These are phyloP conservation scores for Monochamus saltuarius DNA, from an alignment of 1,140 invertebrate genomes.

Conservation along the genomic window DNA sequence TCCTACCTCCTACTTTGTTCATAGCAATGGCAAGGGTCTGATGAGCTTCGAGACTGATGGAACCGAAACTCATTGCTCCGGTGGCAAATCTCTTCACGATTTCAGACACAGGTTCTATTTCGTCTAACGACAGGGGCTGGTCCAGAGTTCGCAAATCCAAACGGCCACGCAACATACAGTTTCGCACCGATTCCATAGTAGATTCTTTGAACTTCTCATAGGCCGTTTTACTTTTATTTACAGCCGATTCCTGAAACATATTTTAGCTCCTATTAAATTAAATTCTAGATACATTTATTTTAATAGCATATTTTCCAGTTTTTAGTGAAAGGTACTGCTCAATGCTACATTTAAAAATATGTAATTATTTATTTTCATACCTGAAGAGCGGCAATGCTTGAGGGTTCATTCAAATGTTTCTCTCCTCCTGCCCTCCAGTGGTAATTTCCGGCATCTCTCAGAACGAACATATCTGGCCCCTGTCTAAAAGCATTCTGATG, in stretches of 20 bases:
- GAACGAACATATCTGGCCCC: conserved; percentile 73
- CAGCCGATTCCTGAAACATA: conserved; percentile 67
- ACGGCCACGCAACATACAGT: conserved; percentile 91
- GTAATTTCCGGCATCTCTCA: conserved; percentile 92
- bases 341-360: not conserved
- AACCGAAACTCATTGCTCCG: conserved; percentile 92
- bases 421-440: conserved; percentile 97
- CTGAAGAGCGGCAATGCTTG: conserved; percentile 90
- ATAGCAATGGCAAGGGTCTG: conserved; percentile 93
- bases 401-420: conserved; percentile 96
- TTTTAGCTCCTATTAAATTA: no score
- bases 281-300: no score
- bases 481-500: conserved; percentile 79
- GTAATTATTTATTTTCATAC: conserved; percentile 46
- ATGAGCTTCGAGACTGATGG: conserved; percentile 92
- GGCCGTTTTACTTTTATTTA: conserved; percentile 75
- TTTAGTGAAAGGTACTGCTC: no score
- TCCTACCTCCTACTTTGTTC: conserved; percentile 80
- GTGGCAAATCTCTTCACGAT: conserved; percentile 90
- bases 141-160: conserved; percentile 79
- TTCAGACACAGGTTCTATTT: conserved; percentile 89
- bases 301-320: no score
- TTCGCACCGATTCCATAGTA: conserved; percentile 80
- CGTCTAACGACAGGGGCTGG: conserved; percentile 75
- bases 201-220: conserved; percentile 89